Evolutionary conservation across 2,797 vertebrate species (phyloP), one percentile per base, ranked within the genome.

Genomic region (Myiotriccus ornatus): DNA sequence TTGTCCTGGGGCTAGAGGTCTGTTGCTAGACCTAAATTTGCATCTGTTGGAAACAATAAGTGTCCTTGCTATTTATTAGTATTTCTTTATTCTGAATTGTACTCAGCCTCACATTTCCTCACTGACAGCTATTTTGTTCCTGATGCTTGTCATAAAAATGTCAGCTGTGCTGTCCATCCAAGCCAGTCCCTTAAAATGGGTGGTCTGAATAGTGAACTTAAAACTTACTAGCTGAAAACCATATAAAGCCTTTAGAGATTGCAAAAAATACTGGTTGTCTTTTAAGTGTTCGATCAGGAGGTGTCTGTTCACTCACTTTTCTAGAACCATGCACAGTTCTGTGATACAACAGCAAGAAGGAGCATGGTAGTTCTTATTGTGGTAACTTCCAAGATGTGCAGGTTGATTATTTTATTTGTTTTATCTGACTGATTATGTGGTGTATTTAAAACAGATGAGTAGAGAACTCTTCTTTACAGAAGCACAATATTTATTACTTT

Each of bases 11-110:
- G 92, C 82, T 88, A 75, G 89, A 94, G 89, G 62, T 92, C 92
- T 97, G 87, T 89, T 89, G 71, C 69, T 86, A 81, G 89, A 93
- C 87, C 82, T 91, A 75, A 71, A 84, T 94, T 92, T 78, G 83
- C 76, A 79, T 89, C 62, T 75, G 39, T 71, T 93, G 47, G 73
- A 89, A 95, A 90, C 52, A 92, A 43, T 78, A 78, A 89, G 43
- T 65, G 74, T 85, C 84, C 76, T 94, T 85, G 43, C 64, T 70
- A 25, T 85, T 91, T 82, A 21, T 78, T 76, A 60, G 56, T 70
- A 24, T 87, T 93, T 84, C 67, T 89, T 89, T 70, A 53, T 82
- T 90, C 43, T 52, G 39, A 68, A n/a, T 87, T 39, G 34, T 43
- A 22, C 13, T 91, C 35, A 47, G 39, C n/a, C 28, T 86, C 46